A percentile compares a stretch with the other conserved stretches of the same genome.
Evolutionary conservation across 2,113 vertebrate species (phyloP).

Genomic region (Microcebus jonahi): DNA sequence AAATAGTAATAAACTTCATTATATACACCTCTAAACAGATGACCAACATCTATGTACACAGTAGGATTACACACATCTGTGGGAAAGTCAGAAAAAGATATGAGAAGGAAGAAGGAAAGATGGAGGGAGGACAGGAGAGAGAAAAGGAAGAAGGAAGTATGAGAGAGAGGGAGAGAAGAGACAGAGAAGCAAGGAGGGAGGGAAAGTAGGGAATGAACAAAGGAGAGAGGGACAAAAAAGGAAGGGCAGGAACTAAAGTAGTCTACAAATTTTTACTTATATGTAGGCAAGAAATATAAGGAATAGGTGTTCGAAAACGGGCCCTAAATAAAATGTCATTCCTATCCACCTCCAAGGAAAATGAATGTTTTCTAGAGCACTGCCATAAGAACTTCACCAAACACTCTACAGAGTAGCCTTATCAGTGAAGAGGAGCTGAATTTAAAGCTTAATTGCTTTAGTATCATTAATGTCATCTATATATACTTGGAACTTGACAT

Average conservation of each 20-base stretch:
- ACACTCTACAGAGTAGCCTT: neutral
- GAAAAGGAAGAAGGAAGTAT: neutral
- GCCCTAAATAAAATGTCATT: neutral
- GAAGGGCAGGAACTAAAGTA: neutral
- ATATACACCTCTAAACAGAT: constrained; percentile 65
- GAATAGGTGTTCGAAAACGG: neutral
- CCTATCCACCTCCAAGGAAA: neutral
- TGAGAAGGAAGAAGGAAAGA: neutral
- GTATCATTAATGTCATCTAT: neutral
- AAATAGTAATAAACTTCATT: constrained; percentile 75
- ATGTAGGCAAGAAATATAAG: neutral
- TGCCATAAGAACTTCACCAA: neutral
- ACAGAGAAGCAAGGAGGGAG: neutral
- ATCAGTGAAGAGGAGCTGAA: neutral
- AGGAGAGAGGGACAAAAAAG: neutral
- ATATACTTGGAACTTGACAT: neutral
- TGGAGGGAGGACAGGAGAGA: neutral
- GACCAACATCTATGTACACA: neutral
- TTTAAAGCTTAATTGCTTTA: neutral
- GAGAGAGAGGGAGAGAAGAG: too few species aligned
- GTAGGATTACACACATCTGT: neutral
- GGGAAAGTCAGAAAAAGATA: neutral
- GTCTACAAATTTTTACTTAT: neutral
- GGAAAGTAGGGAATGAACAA: neutral
- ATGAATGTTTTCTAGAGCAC: neutral